phyloP scores from a whole-genome alignment of 1,140 invertebrate species.

The Spodoptera frugiperda region DNA sequence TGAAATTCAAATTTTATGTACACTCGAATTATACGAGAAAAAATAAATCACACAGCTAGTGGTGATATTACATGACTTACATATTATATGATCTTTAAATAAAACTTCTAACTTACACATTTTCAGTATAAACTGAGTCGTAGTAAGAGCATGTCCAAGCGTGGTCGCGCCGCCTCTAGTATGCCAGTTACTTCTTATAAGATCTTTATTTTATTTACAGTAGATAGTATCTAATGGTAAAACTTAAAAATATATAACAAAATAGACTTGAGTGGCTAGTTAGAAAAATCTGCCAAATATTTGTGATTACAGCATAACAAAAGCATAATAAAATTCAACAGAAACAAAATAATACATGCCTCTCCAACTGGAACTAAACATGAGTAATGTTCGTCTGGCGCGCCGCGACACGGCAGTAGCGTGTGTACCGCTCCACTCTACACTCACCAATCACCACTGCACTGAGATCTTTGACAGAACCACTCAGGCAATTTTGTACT shows the following conservation, averaged over 20 bases:
- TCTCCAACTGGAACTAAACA: conserved; percentile 53
- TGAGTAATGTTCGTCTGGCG: conserved; percentile 45
- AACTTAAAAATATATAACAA: conserved; percentile 85
- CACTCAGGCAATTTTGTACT: neutral
- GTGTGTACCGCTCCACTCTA: no score
- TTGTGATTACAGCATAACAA: conserved; percentile 78
- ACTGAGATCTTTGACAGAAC: neutral
- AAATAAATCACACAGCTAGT: conserved; percentile 31
- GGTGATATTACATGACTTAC: conserved; percentile 34
- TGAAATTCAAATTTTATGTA: conserved; percentile 32
- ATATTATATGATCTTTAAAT: conserved; percentile 30
- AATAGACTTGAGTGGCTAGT: conserved; percentile 75
- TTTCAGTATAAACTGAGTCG: neutral
- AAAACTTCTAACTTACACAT: conserved; percentile 5
- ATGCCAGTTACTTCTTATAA: conserved; percentile 66
- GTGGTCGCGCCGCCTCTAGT: conserved; percentile 49
- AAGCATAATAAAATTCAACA: conserved; percentile 79
- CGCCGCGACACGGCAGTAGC: neutral
- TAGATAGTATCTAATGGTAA: conserved; percentile 72
- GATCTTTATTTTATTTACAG: conserved; percentile 75
- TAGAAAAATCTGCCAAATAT: conserved; percentile 74
- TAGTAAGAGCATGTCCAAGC: conserved; percentile 51
- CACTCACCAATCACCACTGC: neutral
- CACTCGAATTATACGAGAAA: conserved; percentile 22
- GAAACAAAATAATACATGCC: conserved; percentile 69